Evolutionary conservation across 2,113 vertebrate species (phyloP), one percentile per base, ranked within the genome.

Genomic region (Barbus barbus): DNA sequence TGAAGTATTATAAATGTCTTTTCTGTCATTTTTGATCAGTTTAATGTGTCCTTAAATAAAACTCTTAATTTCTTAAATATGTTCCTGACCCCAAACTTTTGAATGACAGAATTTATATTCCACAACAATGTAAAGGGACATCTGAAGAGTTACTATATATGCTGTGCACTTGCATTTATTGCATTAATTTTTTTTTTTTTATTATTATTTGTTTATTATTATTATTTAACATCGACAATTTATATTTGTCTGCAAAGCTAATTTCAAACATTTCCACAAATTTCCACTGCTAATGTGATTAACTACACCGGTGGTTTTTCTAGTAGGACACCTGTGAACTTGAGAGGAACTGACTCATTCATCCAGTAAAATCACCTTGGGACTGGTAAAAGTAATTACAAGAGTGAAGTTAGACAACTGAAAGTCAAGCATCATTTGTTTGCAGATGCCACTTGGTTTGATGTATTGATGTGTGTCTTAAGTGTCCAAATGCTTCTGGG

Each of bases 381-480:
- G 71, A 44, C 71, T 41, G 46, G 36, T 73, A 46, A 73, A 44
- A 46, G 38, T 73, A 26, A 73, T 73, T 69, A 38, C 65, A 46
- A 24, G 71, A 44, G 38, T 44, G 12, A 73, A 73, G 69, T 73
- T 26, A 46, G 69, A 8, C 38, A 24, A n/a, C 69, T 73, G 38
- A 73, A 73, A 73, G 71, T 73, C 41, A 44, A 26, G 20, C 71
- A 1, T 44, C n/a, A 74, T 9, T 74, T 74, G 67, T 74, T 73
- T 46, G 38, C 71, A 44, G n/a, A 74, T 74, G 67, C 33, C 67
- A 12, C 33, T 71, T 38, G 67, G 67, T 4, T 71, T 38, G 33
- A 71, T 71, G 11, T 67, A 12, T 46, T 20, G 28, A 7, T 74
- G 12, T 71, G 41, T 44, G 41, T 44, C 41, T 44, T 44, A 44